These are phyloP conservation scores for Graphium colonna DNA, from an alignment of 2,888 invertebrate genomes.

Conservation along the genomic window DNA sequence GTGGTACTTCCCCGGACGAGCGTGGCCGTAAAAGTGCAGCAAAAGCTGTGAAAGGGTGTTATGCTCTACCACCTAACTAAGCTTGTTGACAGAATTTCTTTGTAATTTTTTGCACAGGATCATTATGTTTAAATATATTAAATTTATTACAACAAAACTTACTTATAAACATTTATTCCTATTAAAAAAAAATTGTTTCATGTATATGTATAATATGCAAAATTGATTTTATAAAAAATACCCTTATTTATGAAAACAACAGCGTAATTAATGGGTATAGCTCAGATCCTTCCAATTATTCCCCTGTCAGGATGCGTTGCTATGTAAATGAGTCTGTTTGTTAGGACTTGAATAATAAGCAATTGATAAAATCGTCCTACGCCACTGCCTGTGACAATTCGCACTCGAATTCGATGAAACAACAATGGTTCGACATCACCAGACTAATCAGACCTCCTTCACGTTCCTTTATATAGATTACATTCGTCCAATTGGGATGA, in stretches of 20 bases:
- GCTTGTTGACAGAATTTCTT: no score
- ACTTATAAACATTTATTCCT: no score
- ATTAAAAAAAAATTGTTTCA: no score
- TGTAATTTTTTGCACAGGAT: no score
- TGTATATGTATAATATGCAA: no score
- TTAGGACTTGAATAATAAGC: conserved; percentile 64
- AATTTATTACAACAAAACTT: no score
- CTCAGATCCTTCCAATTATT: conserved; percentile 6
- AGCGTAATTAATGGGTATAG: not conserved
- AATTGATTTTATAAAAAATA: not conserved
- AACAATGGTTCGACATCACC: conserved; percentile 59
- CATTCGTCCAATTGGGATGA: conserved; percentile 34
- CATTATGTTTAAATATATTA: no score
- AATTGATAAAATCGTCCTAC: conserved; percentile 68
- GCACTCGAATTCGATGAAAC: conserved; percentile 66
- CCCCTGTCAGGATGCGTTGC: conserved; percentile 21
- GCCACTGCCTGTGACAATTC: conserved; percentile 69
- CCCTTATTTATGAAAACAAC: not conserved
- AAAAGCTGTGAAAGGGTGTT: no score
- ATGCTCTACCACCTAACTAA: no score
- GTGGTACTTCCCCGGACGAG: no score
- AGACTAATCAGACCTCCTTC: conserved; percentile 40
- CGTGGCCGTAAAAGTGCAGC: no score
- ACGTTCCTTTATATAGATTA: conserved; percentile 37
- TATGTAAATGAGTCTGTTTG: conserved; percentile 58